Evolutionary conservation across 2,888 invertebrate species (phyloP).

Genomic region (Drosophila niveifrons): DNA sequence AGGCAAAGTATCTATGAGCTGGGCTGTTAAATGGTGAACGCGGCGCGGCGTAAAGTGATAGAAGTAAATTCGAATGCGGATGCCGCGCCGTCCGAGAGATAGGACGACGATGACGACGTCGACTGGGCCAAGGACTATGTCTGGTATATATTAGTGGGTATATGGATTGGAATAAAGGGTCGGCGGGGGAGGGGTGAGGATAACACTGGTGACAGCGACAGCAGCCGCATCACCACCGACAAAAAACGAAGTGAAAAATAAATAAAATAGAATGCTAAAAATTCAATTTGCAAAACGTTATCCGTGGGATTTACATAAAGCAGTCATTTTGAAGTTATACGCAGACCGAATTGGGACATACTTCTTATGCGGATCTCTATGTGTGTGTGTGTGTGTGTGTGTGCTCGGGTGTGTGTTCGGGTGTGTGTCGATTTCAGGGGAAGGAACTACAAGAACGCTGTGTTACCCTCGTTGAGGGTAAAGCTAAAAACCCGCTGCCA

Average conservation of each 20-base stretch:
- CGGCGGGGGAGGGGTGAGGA: slow-evolving; percentile 10
- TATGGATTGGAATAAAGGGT: background rate
- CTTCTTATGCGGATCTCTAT: slow-evolving; percentile 37
- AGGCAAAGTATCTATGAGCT: slow-evolving; percentile 69
- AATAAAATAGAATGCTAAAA: slow-evolving; percentile 83
- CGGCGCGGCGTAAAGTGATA: slow-evolving; percentile 39
- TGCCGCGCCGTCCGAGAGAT: slow-evolving; percentile 37
- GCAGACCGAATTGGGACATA: slow-evolving; percentile 68
- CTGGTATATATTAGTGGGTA: slow-evolving; percentile 37
- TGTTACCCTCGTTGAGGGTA: slow-evolving; percentile 70
- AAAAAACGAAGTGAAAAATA: slow-evolving; percentile 72
- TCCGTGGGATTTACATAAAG: slow-evolving; percentile 84
- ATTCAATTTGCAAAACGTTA: slow-evolving; percentile 84
- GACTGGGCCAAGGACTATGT: slow-evolving; percentile 20
- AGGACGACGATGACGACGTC: slow-evolving; percentile 27
- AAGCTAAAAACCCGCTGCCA: slow-evolving; percentile 74
- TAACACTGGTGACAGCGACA: slow-evolving; percentile 32
- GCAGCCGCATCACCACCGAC: slow-evolving; percentile 7
- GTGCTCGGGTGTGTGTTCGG: slow-evolving; percentile 23
- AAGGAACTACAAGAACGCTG: slow-evolving; percentile 30
- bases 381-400: slow-evolving; percentile 23
- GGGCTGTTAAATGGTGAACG: slow-evolving; percentile 57
- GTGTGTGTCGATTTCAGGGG: background rate
- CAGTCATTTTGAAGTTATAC: slow-evolving; percentile 84
- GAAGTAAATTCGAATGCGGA: slow-evolving; percentile 51